These are phyloP conservation scores for Adoxophyes honmai DNA, from an alignment of 1,140 invertebrate species.

Conservation along the genomic window DNA sequence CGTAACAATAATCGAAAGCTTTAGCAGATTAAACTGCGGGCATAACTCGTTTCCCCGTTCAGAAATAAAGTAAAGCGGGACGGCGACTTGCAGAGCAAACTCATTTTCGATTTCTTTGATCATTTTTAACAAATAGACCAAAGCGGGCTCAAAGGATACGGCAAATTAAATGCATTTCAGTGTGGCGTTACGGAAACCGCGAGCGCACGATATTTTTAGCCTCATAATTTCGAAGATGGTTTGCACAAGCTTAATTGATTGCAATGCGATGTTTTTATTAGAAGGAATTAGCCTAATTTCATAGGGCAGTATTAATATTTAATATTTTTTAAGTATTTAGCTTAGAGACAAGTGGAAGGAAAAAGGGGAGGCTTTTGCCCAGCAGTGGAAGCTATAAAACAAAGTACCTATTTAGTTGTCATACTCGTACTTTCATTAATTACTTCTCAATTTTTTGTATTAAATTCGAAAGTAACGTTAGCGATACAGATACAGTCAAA, in stretches of 20 bases:
- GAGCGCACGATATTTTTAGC: not conserved
- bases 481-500: too few relatives aligned
- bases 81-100: conserved; percentile 1
- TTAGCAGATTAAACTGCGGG: conserved; percentile 7
- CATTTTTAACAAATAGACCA: conserved; percentile 4
- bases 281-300: not conserved
- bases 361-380: too few relatives aligned
- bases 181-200: not conserved
- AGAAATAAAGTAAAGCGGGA: conserved; percentile 4
- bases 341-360: too few relatives aligned
- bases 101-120: conserved; percentile 13
- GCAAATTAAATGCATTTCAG: not conserved
- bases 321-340: too few relatives aligned
- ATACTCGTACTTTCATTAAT: too few relatives aligned
- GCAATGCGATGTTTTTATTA: not conserved
- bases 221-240: not conserved
- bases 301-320: too few relatives aligned
- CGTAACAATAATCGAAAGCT: not conserved
- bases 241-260: not conserved
- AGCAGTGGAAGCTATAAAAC: too few relatives aligned
- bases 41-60: conserved; percentile 6
- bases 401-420: too few relatives aligned
- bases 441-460: too few relatives aligned
- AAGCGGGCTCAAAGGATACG: not conserved
- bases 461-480: too few relatives aligned